Conservation (phyloP, 2,113 vertebrate genomes). For the Poeciliopsis turrubarensis region DNA sequence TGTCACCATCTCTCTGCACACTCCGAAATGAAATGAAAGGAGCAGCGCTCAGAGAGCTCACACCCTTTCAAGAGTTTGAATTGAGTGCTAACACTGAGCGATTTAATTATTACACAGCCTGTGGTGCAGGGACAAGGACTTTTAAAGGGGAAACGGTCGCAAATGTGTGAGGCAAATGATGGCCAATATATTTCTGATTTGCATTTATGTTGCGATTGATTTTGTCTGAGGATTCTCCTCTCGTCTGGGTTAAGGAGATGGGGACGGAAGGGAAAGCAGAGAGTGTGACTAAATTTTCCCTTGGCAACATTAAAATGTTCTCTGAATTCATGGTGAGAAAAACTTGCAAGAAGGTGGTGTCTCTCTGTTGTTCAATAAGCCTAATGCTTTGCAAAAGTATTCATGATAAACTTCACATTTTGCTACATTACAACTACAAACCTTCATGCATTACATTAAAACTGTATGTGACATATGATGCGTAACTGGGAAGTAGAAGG, state of each 20-base stretch:
- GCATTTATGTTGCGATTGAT: constrained; percentile 11
- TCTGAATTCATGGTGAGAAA: background rate
- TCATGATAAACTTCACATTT: background rate
- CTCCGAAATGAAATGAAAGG: background rate
- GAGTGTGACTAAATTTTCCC: constrained; percentile 1
- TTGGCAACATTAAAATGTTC: constrained; percentile 9
- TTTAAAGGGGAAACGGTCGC: constrained; percentile 42
- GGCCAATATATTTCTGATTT: constrained; percentile 11
- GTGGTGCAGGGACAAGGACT: constrained; percentile 28
- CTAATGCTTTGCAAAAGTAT: background rate
- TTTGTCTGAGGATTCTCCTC: constrained; percentile 17
- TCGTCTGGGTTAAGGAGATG: background rate
- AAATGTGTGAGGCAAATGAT: background rate
- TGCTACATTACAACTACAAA: background rate
- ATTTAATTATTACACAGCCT: constrained; percentile 54
- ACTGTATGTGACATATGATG: background rate
- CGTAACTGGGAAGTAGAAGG: background rate
- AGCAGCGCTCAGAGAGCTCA: constrained; percentile 7
- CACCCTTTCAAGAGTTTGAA: constrained; percentile 27
- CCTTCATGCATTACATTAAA: background rate
- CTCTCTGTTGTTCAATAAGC: background rate
- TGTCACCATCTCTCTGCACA: background rate
- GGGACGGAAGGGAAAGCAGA: background rate
- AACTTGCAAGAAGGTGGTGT: constrained; percentile 2
- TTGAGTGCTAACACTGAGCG: constrained; percentile 31